Base-by-base conservation (phyloP, 2,113 vertebrate genomes). In the Carassius carassius region DNA sequence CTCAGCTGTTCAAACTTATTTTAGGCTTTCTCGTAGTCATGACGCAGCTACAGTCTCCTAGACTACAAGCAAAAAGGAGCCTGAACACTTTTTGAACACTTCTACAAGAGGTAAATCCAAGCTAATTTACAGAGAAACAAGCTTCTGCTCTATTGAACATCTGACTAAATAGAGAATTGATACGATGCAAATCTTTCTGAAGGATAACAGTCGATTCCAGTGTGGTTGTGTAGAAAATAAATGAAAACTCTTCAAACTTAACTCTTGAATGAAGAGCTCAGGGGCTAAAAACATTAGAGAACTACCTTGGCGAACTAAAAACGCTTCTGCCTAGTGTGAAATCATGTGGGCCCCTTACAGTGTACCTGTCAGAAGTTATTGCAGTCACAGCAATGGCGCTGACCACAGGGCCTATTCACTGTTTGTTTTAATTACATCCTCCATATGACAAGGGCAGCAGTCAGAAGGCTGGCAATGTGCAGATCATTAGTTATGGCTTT, bases 371-470 rank as follows among this genome's bases (percentile, higher is more conserved):
- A 79, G 65, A 23, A 29, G 47, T 44, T 41, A 72, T 72, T 83
- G 74, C 78, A 76, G 70, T 86, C 84, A 85, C 25, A 47, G 58
- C 37, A 44, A 25, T 60, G 78, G 51, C 47, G 21, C 82, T 67
- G 85, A 85, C 75, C 75, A 65, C n/a, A 19, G 58, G 86, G 60
- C 60, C 74, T 21, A 56, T 85, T 72, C 72, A 62, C 69, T 81
- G 84, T 81, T 74, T 85, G 78, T 73, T 74, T 81, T 73, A 81
- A 81, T 87, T 82, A 87, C 41, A 72, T 65, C 60, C 76, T 47
- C 49, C 73, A 78, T 78, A 82, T 87, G 83, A 87, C 83, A 87
- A 62, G 78, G 54, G 74, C 54, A 73, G 21, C 47, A 67, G 63
- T 87, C 86, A 85, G 35, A 54, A 35, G 37, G 8, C 73, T 76